phyloP scores from a whole-genome alignment of 2,888 invertebrate genomes.

The Drosophila yooni region DNA sequence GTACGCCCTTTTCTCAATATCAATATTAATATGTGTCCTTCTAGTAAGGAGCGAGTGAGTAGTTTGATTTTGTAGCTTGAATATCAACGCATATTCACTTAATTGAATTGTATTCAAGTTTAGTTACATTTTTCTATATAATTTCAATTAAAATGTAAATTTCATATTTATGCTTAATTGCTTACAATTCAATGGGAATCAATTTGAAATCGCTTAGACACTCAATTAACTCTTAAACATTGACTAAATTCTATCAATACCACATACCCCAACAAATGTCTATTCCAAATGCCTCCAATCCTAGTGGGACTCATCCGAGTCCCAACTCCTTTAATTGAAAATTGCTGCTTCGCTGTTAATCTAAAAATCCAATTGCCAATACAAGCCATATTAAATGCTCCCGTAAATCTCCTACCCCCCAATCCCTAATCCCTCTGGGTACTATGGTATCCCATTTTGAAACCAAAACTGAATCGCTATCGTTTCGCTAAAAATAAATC shows the following conservation, averaged over 20 bases:
- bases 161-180: constrained; percentile 4
- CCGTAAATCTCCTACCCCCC: not conserved
- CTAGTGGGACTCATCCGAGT: not conserved
- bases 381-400: not conserved
- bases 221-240: constrained; percentile 17
- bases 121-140: not conserved
- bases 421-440: not conserved
- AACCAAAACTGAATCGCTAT: constrained; percentile 69
- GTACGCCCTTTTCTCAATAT: constrained; percentile 1
- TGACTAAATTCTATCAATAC: constrained; percentile 42
- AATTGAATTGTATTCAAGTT: constrained; percentile 20
- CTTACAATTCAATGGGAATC: constrained; percentile 3
- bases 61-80: not conserved
- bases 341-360: not conserved
- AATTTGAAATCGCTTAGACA: constrained; percentile 13
- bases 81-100: not conserved
- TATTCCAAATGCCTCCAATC: not conserved
- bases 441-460: constrained; percentile 30
- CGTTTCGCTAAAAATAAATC: constrained; percentile 12
- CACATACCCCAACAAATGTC: not conserved
- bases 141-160: constrained; percentile 9
- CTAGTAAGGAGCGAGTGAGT: constrained; percentile 1
- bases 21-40: not conserved
- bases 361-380: not conserved
- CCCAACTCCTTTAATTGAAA: not conserved